Conservation (phyloP, 1,140 invertebrate species). For the Drosophila virilis region DNA sequence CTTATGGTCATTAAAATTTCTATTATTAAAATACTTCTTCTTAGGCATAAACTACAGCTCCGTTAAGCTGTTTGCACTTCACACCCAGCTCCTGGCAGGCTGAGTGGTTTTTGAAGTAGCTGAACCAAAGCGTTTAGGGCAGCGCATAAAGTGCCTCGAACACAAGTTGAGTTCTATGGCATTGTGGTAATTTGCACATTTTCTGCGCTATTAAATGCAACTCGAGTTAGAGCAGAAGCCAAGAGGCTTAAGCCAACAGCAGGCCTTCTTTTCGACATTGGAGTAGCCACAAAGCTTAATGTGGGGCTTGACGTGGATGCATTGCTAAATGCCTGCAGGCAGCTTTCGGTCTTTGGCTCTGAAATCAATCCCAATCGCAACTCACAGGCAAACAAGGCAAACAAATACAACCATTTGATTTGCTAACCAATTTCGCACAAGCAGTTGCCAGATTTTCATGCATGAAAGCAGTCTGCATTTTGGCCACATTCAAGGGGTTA, state of each 20-base stretch:
- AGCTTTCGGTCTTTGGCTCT: background rate
- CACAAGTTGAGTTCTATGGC: conserved; percentile 9
- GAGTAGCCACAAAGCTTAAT: background rate
- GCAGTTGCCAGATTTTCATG: conserved; percentile 30
- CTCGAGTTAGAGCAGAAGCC: conserved; percentile 21
- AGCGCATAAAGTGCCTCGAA: conserved; percentile 6
- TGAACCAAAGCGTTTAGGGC: conserved; percentile 51
- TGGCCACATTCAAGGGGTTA: background rate
- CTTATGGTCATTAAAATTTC: background rate
- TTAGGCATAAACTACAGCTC: background rate
- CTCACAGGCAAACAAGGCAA: conserved; percentile 16
- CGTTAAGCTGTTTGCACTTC: background rate
- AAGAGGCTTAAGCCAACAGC: conserved; percentile 18
- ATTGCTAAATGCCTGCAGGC: conserved; percentile 1
- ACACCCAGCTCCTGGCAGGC: conserved; percentile 6
- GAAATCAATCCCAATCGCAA: conserved; percentile 29
- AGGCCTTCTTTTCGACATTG: background rate
- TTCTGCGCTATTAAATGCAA: conserved; percentile 59
- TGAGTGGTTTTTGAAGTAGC: conserved; percentile 27
- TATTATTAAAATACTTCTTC: background rate
- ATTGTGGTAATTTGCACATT: conserved; percentile 45
- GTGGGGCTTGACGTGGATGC: background rate
- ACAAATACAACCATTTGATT: conserved; percentile 40
- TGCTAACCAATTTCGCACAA: conserved; percentile 46
- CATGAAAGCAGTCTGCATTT: conserved; percentile 23